Evolutionary conservation across 2,113 vertebrate genomes (phyloP), one percentile per base, ranked within the genome.

Genomic region (Falco punctatus): DNA sequence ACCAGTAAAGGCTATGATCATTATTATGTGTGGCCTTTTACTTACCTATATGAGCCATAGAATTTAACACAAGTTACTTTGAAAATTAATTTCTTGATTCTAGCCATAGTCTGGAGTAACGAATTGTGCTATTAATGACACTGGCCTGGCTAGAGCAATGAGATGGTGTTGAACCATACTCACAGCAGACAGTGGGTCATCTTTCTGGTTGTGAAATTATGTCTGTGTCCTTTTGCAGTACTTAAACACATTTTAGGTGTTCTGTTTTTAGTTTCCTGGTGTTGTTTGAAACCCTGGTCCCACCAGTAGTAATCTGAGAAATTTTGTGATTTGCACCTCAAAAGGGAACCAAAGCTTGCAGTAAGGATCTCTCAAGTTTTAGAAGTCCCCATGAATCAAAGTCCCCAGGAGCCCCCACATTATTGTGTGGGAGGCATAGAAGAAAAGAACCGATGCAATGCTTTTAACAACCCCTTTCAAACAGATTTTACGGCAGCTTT

Each of bases 171-270:
- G 44, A 27, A 7, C 13, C 6, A 4, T 23, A 54, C 27, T 66
- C 14, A n/a, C 10, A 49, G 8, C 20, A 73, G 32, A 35, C 5
- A 54, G 8, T 23, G 30, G 6, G 14, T 72, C 17, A 23, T 51
- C 40, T 80, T 58, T 86, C 64, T 86, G 11, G 5, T 46, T 73
- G 13, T 84, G 35, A 61, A 78, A 35, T 94, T 1, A 42, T 74
- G 3, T 79, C 89, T 44, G 13, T 58, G 11, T 66, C 42, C 15
- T 85, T 91, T 51, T 55, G 55, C 94, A 94, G 67, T 62, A 55
- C 0, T 0, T 33, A 54, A 30, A 5, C 6, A 15, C 13, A 22
- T 57, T 70, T 83, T 9, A 40, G 14, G 32, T 5, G 5, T 54
- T 88, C 38, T 58, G 6, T 3, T 81, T 88, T 57, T 77, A 20